Evolutionary conservation across 2,113 vertebrate genomes (phyloP).

Genomic region (Tursiops truncatus): DNA sequence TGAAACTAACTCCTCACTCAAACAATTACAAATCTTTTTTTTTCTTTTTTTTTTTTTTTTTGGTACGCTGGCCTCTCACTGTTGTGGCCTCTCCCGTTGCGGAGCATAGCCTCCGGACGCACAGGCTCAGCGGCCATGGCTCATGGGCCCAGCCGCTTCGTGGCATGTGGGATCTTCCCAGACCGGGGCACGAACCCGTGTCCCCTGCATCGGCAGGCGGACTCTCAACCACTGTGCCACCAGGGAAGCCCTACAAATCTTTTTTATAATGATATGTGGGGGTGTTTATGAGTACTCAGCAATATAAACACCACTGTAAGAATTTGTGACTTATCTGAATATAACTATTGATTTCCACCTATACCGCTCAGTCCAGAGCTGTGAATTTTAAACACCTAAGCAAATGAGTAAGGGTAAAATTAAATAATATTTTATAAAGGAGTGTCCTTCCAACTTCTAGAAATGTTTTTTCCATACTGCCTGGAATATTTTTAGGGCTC

Average conservation of each 20-base stretch:
- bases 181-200: no score
- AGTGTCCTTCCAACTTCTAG: background rate
- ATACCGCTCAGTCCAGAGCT: background rate
- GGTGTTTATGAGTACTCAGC: background rate
- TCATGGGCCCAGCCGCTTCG: no score
- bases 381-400: background rate
- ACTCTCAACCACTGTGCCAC: no score
- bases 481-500: background rate
- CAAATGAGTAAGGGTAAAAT: constrained; percentile 10
- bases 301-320: background rate
- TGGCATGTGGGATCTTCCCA: no score
- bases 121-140: no score
- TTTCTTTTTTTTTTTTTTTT: no score
- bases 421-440: background rate
- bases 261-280: background rate
- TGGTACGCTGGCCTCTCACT: no score
- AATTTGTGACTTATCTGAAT: constrained; percentile 24
- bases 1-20: background rate
- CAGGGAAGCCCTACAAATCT: no score
- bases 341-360: background rate
- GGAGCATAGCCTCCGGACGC: no score
- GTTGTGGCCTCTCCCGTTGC: no score
- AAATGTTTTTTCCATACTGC: background rate
- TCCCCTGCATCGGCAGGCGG: no score
- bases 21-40: constrained; percentile 14